Evolutionary conservation across 2,797 vertebrate species (phyloP).

Genomic region (Sebastes steindachneri): DNA sequence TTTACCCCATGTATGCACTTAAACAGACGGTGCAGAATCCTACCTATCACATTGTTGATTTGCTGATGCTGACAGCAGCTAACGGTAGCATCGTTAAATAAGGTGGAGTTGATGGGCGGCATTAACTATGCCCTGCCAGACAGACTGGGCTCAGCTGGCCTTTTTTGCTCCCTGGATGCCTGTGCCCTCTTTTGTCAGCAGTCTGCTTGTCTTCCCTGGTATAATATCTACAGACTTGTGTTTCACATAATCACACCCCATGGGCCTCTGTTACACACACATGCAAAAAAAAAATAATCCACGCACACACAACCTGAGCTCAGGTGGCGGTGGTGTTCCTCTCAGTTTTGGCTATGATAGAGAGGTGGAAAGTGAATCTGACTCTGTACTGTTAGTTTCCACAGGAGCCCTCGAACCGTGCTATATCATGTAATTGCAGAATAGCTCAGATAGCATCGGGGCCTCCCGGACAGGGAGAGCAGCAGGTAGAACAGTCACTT

Average conservation of each 20-base stretch:
- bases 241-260: slow-evolving; percentile 66
- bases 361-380: slow-evolving; percentile 69
- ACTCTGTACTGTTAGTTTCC: slow-evolving; percentile 71
- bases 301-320: slow-evolving; percentile 26
- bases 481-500: slow-evolving; percentile 25
- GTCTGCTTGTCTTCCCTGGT: slow-evolving; percentile 51
- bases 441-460: slow-evolving; percentile 56
- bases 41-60: slow-evolving; percentile 1
- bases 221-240: slow-evolving; percentile 61
- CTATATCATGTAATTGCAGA: slow-evolving; percentile 71
- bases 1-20: background rate
- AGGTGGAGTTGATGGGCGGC: slow-evolving; percentile 11
- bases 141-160: slow-evolving; percentile 13
- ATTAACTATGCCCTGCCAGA: slow-evolving; percentile 20
- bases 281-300: slow-evolving; percentile 6
- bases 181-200: slow-evolving; percentile 38
- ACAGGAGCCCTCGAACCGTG: slow-evolving; percentile 61
- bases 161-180: slow-evolving; percentile 18
- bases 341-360: slow-evolving; percentile 39
- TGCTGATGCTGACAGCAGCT: slow-evolving; percentile 29
- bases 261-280: slow-evolving; percentile 11
- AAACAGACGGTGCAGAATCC: background rate
- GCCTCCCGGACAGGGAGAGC: slow-evolving; percentile 37
- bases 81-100: slow-evolving; percentile 33
- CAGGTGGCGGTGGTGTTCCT: slow-evolving; percentile 36